phyloP scores from a whole-genome alignment of 2,797 vertebrate genomes.

The Staurois parvus region DNA sequence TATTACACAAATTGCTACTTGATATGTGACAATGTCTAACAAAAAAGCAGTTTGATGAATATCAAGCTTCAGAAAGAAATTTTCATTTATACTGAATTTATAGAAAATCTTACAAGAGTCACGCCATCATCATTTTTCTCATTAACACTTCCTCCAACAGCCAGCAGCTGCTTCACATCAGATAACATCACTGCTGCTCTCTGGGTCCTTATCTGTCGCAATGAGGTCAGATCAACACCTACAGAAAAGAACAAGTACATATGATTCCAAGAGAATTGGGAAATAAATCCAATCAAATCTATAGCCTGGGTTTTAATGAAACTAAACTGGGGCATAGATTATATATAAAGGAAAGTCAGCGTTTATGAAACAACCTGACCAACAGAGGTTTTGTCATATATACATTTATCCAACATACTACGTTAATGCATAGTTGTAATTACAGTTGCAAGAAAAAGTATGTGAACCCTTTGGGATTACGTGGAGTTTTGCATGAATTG shows the following conservation, averaged over 20 bases:
- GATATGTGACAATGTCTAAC: not conserved
- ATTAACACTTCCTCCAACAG: slow-evolving; percentile 80
- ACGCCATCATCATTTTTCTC: slow-evolving; percentile 88
- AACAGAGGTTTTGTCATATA: no score
- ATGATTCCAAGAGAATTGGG: not conserved
- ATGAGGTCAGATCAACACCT: slow-evolving; percentile 86
- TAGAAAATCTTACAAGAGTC: slow-evolving; percentile 82
- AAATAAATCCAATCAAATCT: not conserved
- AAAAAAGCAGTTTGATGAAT: slow-evolving; percentile 10
- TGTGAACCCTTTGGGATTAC: no score
- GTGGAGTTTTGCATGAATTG: no score
- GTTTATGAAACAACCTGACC: not conserved
- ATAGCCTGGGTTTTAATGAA: not conserved
- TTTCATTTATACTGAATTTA: not conserved
- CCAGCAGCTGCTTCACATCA: slow-evolving; percentile 86
- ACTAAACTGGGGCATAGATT: not conserved
- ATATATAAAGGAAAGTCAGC: not conserved
- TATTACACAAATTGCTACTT: not conserved
- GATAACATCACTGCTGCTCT: slow-evolving; percentile 85
- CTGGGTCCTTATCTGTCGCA: slow-evolving; percentile 87
- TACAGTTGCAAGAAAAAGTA: no score
- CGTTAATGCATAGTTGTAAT: no score
- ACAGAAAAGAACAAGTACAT: not conserved
- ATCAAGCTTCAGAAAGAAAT: slow-evolving; percentile 17
- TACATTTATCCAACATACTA: no score